Evolutionary conservation across 2,113 vertebrate genomes (phyloP), one percentile per base, ranked within the genome.

Genomic region (Colistium nudipinnis): DNA sequence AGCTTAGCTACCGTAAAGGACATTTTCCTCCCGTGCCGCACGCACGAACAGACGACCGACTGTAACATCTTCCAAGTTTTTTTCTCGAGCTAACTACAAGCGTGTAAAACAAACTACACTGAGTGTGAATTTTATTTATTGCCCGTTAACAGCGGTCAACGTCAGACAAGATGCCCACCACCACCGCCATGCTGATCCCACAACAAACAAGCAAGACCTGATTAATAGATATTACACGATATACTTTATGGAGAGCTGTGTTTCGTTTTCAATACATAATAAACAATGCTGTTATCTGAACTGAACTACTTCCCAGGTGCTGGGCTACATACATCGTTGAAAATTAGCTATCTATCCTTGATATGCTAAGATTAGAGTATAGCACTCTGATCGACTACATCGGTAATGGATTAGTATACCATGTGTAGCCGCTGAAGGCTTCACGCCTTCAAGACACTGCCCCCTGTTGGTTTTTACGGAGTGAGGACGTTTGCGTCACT

Each of bases 1-100:
- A 79, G 30, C 25, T 48, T 74, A 14, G 59, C 65, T 2, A 48
- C 53, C 0, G 53, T 28, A 2, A 4, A 28, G 6, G 57, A 63
- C 17, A 69, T 13, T 55, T 14, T 80, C 41, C 64, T 51, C 48
- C 81, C 70, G 25, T 65, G 62, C 31, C 88, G 57, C 27, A 19
- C 12, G 1, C 72, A 86, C 35, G 54, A 78, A 12, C 48, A 39
- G 11, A 69, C 76, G 8, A 67, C 49, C 0, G 70, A 68, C 12
- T 20, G 55, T 2, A 87, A 73, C 89, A 91, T 91, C 0, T 25
- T 76, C 1, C 25, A 1, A 0, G 7, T 48, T 24, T 8, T 19
- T 44, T 17, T 6, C 45, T 5, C 1, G 3, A 14, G 22, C 7
- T 27, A 6, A n/a, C 20, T 25, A 24, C 35, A 36, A 36, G 20